Conservation (phyloP, 1,140 invertebrate genomes). For the Leptoteleia sp. region DNA sequence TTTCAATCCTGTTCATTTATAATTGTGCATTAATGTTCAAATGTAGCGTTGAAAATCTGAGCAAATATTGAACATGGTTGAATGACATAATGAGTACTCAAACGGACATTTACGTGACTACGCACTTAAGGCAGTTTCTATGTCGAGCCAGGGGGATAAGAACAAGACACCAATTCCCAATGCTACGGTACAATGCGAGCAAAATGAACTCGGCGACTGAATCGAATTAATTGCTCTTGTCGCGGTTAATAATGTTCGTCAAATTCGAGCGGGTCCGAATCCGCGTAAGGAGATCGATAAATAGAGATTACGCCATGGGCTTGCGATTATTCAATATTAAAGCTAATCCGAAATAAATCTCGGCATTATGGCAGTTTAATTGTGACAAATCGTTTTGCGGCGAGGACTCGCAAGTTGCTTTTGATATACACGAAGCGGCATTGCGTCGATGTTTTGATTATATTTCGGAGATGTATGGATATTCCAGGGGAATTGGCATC, state of each 20-base stretch:
- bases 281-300: conserved; percentile 17
- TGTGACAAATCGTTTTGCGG: conserved; percentile 25
- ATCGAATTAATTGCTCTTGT: conserved; percentile 50
- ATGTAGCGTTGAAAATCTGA: too few species aligned
- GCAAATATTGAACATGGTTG: too few species aligned
- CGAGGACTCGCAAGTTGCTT: conserved; percentile 11
- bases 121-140: conserved; percentile 31
- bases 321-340: conserved; percentile 32
- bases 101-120: conserved; percentile 46
- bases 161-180: conserved; percentile 38
- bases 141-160: conserved; percentile 28
- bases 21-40: too few species aligned
- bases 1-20: too few species aligned
- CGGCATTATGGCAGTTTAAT: conserved; percentile 19
- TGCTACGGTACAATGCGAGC: conserved; percentile 20
- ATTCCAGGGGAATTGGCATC: background rate
- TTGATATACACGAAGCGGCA: conserved; percentile 15
- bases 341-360: conserved; percentile 36
- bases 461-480: background rate
- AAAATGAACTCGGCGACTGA: conserved; percentile 27
- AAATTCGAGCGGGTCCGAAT: conserved; percentile 8
- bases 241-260: conserved; percentile 32
- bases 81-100: too few species aligned
- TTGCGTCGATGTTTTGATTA: conserved; percentile 4
- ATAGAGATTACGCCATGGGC: conserved; percentile 16